A percentile compares a stretch with the other conserved stretches of the same genome.
phyloP scores from a whole-genome alignment of 2,888 invertebrate genomes.

The Cheilosia urbana region DNA sequence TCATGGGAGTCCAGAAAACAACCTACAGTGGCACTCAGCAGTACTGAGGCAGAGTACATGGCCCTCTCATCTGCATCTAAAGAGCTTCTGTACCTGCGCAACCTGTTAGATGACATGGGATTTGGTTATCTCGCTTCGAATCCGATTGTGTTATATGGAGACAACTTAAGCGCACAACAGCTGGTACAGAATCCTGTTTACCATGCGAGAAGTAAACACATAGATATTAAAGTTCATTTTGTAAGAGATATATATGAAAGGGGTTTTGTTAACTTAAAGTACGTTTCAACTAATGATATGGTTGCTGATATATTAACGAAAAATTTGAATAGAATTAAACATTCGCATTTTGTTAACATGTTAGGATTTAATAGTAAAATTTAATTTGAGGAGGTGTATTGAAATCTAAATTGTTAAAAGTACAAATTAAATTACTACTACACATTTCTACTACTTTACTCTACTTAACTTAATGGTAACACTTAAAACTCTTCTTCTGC shows the following conservation, averaged over 20 bases:
- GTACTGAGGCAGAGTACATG: slow-evolving; percentile 26
- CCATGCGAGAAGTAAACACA: slow-evolving; percentile 45
- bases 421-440: too few species aligned
- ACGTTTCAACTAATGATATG: slow-evolving; percentile 15
- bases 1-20: slow-evolving; percentile 43
- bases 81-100: slow-evolving; percentile 35
- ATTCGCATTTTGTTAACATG: too few species aligned
- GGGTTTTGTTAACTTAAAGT: not conserved
- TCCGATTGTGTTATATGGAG: slow-evolving; percentile 13
- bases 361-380: too few species aligned
- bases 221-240: slow-evolving; percentile 43
- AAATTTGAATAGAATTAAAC: too few species aligned
- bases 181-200: slow-evolving; percentile 33
- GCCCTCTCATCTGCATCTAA: slow-evolving; percentile 33
- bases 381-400: too few species aligned
- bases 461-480: too few species aligned
- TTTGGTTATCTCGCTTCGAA: slow-evolving; percentile 2
- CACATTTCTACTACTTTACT: too few species aligned
- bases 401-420: too few species aligned
- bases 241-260: slow-evolving; percentile 23
- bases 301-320: slow-evolving; percentile 18
- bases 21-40: slow-evolving; percentile 16
- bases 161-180: too few species aligned
- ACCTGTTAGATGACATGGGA: slow-evolving; percentile 26
- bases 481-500: too few species aligned